Percentiles rank a stretch among this genome's conserved stretches.
Conservation (phyloP, 2,797 vertebrate genomes). For the Paratrypauchen microcephalus region DNA sequence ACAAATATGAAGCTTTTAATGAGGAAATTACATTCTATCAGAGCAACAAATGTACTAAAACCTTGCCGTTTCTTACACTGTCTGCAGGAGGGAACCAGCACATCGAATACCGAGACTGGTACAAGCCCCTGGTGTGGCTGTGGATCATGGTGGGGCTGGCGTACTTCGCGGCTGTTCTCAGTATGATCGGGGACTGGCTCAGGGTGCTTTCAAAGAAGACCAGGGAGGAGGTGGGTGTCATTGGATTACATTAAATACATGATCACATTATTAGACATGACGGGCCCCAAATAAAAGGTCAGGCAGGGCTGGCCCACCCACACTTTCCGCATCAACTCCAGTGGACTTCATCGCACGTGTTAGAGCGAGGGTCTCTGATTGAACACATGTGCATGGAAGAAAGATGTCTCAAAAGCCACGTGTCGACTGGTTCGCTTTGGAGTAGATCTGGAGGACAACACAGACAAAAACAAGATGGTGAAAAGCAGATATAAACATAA, state of each 20-base stretch:
- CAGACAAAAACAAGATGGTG: no score
- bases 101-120: slow-evolving; percentile 88
- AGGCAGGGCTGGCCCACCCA: slow-evolving; percentile 12
- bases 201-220: slow-evolving; percentile 98
- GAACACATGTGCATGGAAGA: no score
- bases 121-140: slow-evolving; percentile 97
- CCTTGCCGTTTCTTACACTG: neutral
- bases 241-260: slow-evolving; percentile 25
- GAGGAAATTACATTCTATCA: no score
- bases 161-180: slow-evolving; percentile 97
- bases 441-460: no score
- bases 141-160: slow-evolving; percentile 98
- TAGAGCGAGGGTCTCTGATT: no score
- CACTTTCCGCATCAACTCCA: slow-evolving; percentile 11
- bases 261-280: slow-evolving; percentile 32
- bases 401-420: no score
- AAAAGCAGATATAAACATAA: no score
- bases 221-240: slow-evolving; percentile 90
- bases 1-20: no score
- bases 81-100: slow-evolving; percentile 67
- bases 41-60: neutral
- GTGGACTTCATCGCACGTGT: neutral
- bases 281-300: slow-evolving; percentile 31
- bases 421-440: no score
- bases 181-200: slow-evolving; percentile 99